Evolutionary conservation across 2,113 vertebrate species (phyloP).

Genomic region (Rhipidura dahli): DNA sequence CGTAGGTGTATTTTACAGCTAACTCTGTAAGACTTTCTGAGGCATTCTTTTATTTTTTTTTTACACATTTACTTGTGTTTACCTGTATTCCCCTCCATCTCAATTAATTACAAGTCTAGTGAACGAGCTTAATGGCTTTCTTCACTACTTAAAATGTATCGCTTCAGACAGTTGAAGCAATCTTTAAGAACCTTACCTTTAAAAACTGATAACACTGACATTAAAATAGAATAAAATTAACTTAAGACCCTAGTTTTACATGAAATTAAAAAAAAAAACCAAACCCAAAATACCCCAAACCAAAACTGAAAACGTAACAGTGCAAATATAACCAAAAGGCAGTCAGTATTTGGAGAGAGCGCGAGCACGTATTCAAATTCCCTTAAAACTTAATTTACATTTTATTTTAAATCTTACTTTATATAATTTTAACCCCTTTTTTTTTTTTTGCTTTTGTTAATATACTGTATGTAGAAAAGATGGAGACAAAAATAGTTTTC

Average conservation of each 20-base stretch:
- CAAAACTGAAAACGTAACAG: constrained; percentile 59
- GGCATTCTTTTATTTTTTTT: constrained; percentile 45
- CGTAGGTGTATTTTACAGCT: constrained; percentile 76
- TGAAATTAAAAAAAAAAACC: constrained; percentile 10
- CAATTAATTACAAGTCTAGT: constrained; percentile 64
- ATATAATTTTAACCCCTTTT: constrained; percentile 57
- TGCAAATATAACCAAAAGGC: constrained; percentile 76
- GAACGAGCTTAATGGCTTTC: constrained; percentile 67
- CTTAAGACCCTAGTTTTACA: constrained; percentile 56
- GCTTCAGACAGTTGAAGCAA: constrained; percentile 78
- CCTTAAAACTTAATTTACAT: constrained; percentile 69
- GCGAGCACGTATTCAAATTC: constrained; percentile 57
- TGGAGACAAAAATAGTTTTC: constrained; percentile 84
- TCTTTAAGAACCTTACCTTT: constrained; percentile 60
- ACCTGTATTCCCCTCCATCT: constrained; percentile 51
- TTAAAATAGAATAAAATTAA: constrained; percentile 73
- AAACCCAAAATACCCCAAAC: constrained; percentile 41
- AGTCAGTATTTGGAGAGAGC: constrained; percentile 69
- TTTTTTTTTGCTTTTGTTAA: constrained; percentile 59
- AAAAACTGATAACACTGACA: constrained; percentile 58
- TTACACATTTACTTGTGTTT: constrained; percentile 36
- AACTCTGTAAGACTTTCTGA: constrained; percentile 74
- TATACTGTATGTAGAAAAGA: constrained; percentile 79
- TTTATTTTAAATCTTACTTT: constrained; percentile 70
- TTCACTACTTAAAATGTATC: constrained; percentile 71